Percentiles rank a stretch among this genome's conserved stretches.
Evolutionary conservation across 2,888 invertebrate genomes (phyloP).

Genomic region (Drosophila imparisetae): DNA sequence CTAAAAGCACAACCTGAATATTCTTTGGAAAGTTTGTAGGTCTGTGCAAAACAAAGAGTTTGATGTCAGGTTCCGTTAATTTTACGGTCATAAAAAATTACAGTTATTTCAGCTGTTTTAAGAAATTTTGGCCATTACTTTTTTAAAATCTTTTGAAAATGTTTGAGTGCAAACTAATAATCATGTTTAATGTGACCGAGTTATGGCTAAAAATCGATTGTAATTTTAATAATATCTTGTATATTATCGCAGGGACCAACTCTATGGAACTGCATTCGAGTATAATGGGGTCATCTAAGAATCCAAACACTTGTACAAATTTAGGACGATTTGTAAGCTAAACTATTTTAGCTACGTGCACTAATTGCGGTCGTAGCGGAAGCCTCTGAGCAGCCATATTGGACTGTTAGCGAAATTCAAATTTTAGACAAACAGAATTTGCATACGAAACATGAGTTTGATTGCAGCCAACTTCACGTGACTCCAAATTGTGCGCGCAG

Average conservation of each 20-base stretch:
- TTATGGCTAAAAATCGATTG: not conserved
- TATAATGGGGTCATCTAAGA: not conserved
- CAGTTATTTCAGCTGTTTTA: not conserved
- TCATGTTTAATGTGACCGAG: not conserved
- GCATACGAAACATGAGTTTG: not conserved
- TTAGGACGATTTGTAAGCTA: not conserved
- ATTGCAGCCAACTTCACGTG: slow-evolving; percentile 14
- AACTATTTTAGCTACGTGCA: not conserved
- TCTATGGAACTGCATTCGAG: not conserved
- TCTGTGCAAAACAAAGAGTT: not conserved
- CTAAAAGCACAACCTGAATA: not conserved
- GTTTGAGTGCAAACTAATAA: not conserved
- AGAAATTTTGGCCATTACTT: not conserved
- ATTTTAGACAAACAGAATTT: not conserved
- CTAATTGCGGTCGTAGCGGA: not conserved
- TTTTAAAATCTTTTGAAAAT: not conserved
- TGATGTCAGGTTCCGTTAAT: no score
- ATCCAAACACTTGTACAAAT: not conserved
- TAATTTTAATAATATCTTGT: not conserved
- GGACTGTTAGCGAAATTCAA: not conserved
- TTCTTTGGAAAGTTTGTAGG: not conserved
- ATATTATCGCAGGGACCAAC: not conserved
- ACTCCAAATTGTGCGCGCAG: not conserved
- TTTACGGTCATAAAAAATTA: no score
- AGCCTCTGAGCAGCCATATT: not conserved